Percentiles rank a stretch among this genome's conserved stretches.
Evolutionary conservation across 2,797 vertebrate genomes (phyloP).

Genomic region (Harpia harpyja): DNA sequence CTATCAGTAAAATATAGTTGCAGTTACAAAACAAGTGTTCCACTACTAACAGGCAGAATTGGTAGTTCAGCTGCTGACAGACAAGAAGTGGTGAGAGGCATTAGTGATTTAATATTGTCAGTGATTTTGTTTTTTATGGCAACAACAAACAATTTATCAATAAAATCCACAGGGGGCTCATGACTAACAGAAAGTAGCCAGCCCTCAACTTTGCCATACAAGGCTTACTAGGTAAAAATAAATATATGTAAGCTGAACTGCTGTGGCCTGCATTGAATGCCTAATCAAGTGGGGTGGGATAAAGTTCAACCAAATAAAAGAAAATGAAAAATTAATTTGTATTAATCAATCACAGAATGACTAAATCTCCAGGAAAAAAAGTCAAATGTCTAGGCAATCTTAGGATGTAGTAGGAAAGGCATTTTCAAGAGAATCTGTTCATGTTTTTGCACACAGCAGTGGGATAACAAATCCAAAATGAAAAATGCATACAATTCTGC

Average conservation of each 20-base stretch:
- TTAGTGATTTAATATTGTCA: background rate
- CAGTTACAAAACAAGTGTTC: background rate
- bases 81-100: background rate
- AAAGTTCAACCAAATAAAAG: conserved; percentile 16
- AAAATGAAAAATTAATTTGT: background rate
- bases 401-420: background rate
- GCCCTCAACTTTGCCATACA: background rate
- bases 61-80: background rate
- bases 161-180: background rate
- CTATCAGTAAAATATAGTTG: background rate
- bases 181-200: conserved; percentile 11
- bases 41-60: background rate
- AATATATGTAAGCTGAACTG: conserved; percentile 4
- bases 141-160: conserved; percentile 5
- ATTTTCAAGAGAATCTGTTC: background rate
- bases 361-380: background rate
- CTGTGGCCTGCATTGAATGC: background rate
- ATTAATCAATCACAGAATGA: background rate
- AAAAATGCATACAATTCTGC: background rate
- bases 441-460: background rate
- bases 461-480: background rate
- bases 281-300: background rate
- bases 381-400: background rate
- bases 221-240: background rate
- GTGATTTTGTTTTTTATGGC: background rate